Base-by-base conservation (phyloP, 1,140 invertebrate genomes). In the Philaenus spumarius region DNA sequence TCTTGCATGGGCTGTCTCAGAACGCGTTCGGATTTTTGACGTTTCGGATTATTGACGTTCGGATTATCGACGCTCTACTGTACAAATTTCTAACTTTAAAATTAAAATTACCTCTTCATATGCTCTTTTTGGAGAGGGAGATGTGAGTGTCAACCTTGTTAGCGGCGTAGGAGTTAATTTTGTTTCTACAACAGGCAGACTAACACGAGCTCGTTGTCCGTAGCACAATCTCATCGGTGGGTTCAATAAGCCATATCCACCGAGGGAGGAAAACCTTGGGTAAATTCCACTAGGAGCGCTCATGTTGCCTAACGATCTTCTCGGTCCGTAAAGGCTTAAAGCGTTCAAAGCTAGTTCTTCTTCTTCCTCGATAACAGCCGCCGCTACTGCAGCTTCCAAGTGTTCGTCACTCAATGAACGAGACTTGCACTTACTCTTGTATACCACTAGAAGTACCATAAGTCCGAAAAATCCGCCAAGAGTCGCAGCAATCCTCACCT, bases 391-490 rank as follows among this genome's bases (percentile, higher is more conserved):
- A 2, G 79, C 80, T 51, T 78, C 80, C 56, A 78, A 65, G 62
- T 74, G 68, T 59, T 77, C 75, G 47, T 78, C 75, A 59, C 75
- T 73, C 34, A 76, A 65, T 46, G 76, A 73, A 60, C 77, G 73
- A 55, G 75, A 72, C 69, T 80, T 80, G 65, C 78, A 80, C 66
- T 78, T 79, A 71, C 86, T 90, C 73, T 94, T 94, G 76, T 91
- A 93, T 39, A 93, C 79, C 55, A 94, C 85, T 59, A 90, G 78
- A 67, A 93, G 82, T 12, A 91, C 87, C 84, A 93, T 92, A 61
- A 93, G 74, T 34, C 86, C 82, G 74, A 93, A 94, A 71, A 94
- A 90, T 60, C 88, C 87, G 64, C 89, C 89, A 26, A 94, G 78
- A 3, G 90, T 92, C 60, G 87, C 87, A 47, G 90, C 91, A 70